Evolutionary conservation across 2,113 vertebrate genomes (phyloP), one percentile per base, ranked within the genome.

Genomic region (Takifugu flavidus): DNA sequence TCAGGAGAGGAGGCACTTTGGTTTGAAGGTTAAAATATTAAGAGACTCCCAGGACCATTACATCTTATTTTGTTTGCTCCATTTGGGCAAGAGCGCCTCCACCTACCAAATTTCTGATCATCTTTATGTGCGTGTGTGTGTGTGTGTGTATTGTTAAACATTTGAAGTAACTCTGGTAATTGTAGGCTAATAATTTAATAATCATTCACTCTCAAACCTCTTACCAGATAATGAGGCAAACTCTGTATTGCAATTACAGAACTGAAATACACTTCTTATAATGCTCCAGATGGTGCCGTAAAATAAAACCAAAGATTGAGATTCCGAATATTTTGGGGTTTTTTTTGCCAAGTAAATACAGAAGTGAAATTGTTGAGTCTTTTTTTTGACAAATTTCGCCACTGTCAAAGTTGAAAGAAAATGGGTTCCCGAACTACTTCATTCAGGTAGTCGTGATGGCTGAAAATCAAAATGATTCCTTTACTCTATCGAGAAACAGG

Each of bases 31-130:
- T 58, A 77, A 65, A 61, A 61, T 53, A 25, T 61, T 72, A 75
- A 77, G 50, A 71, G 57, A 66, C 67, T 65, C 44, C 71, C 66
- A 73, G 47, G 65, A 60, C 74, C 62, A 79, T 78, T 58, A 69
- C 55, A 46, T 58, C 53, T 50, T 65, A 47, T 61, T 75, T 80
- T 74, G 42, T 61, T 72, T 64, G 57, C 69, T 77, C 31, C 59
- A 78, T 81, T 78, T 79, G 63, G 0, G 8, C 68, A 82, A 80
- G 79, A 77, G 59, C 75, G 82, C 68, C 75, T 73, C 61, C 25
- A 25, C 8, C n/a, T 57, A 14, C 78, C 75, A 77, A 83, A 68
- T 53, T 65, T 44, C n/a, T 66, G 53, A 60, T 70, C 47, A 4
- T 61, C 31, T 44, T 43, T 72, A 47, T 59, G 52, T 54, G 28